phyloP scores from a whole-genome alignment of 2,113 vertebrate genomes.

The Nesogale talazaci region DNA sequence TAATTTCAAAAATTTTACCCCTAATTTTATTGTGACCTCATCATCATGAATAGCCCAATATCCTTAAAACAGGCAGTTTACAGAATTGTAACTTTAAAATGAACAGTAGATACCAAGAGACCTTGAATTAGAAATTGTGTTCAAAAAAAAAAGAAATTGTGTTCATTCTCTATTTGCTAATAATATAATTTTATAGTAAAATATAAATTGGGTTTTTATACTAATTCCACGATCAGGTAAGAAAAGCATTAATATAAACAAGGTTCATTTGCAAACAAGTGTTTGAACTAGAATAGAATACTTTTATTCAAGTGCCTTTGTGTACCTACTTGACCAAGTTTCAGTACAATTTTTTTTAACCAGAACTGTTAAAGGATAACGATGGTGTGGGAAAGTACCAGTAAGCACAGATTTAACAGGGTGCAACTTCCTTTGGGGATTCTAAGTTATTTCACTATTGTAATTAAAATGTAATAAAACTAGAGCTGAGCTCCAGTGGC shows the following conservation, averaged over 20 bases:
- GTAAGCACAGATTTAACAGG: background rate
- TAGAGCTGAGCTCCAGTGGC: no score
- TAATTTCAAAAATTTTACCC: slow-evolving; percentile 43
- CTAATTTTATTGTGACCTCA: slow-evolving; percentile 24
- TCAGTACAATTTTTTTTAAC: background rate
- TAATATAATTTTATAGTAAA: slow-evolving; percentile 29
- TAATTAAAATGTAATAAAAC: slow-evolving; percentile 8
- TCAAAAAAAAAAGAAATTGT: background rate
- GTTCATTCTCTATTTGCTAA: slow-evolving; percentile 48
- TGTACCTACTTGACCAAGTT: background rate
- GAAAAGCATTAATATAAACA: slow-evolving; percentile 38
- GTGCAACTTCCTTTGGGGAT: background rate
- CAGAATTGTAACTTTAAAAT: slow-evolving; percentile 58
- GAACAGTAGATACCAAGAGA: slow-evolving; percentile 22
- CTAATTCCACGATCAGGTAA: slow-evolving; percentile 36
- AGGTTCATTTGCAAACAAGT: slow-evolving; percentile 33
- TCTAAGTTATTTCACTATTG: slow-evolving; percentile 7
- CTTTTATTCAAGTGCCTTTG: slow-evolving; percentile 30
- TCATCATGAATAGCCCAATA: slow-evolving; percentile 17
- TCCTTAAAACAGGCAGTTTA: slow-evolving; percentile 16
- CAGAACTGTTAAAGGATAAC: background rate
- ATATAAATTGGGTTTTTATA: slow-evolving; percentile 55
- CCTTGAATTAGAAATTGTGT: background rate
- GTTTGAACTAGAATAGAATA: slow-evolving; percentile 24
- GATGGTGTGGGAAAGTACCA: background rate